A percentile compares a stretch with the other conserved stretches of the same genome.
Evolutionary conservation across 53 echinoderm and acorn worm species (phyloP).

Genomic region (Apostichopus leukothele): DNA sequence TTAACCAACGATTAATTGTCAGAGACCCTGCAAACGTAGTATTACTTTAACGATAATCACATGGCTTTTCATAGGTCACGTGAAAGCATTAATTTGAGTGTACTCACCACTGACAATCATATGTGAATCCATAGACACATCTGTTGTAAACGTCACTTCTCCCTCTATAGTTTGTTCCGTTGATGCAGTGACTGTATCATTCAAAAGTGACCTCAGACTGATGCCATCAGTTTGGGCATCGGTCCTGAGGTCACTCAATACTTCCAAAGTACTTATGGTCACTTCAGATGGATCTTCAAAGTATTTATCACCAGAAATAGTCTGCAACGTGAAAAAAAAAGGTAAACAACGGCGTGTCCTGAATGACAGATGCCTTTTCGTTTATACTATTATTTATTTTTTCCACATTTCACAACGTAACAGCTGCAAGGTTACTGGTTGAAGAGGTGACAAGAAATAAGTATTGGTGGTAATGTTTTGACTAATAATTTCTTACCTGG

Average conservation of each 20-base stretch:
- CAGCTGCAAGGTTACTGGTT: too few relatives aligned
- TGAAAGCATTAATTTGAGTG: too few relatives aligned
- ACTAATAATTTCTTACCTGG: conserved; percentile 11
- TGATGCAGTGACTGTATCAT: conserved; percentile 62
- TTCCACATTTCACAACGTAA: too few relatives aligned
- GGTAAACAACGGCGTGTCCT: too few relatives aligned
- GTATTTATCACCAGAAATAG: conserved; percentile 18
- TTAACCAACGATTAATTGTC: too few relatives aligned
- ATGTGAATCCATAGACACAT: conserved; percentile 51
- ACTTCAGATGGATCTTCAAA: not conserved
- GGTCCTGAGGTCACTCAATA: conserved; percentile 1
- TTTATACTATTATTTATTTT: too few relatives aligned
- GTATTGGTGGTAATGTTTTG: too few relatives aligned
- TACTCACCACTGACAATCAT: conserved; percentile 55
- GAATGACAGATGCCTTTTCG: too few relatives aligned
- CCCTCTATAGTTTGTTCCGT: conserved; percentile 61
- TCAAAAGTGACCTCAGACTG: conserved; percentile 44
- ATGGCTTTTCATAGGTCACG: too few relatives aligned
- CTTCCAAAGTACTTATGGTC: not conserved
- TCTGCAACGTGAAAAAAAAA: not conserved
- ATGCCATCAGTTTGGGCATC: conserved; percentile 12
- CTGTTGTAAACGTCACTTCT: conserved; percentile 57
- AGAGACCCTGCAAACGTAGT: too few relatives aligned
- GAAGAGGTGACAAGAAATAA: too few relatives aligned
- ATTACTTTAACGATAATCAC: too few relatives aligned